phyloP scores from a whole-genome alignment of 2,113 vertebrate genomes.

The Phyllostomus hastatus region DNA sequence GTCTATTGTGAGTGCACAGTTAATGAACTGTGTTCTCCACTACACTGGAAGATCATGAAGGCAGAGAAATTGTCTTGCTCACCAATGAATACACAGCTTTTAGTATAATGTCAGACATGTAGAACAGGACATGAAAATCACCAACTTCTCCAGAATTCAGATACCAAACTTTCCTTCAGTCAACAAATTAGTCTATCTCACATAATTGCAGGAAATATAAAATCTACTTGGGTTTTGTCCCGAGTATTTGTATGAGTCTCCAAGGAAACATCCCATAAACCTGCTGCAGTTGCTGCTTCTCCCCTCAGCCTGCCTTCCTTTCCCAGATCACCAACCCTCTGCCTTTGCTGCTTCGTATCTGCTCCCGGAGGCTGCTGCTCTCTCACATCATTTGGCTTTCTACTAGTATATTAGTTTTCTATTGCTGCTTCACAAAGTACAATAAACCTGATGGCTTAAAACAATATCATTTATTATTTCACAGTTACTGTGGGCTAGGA shows the following conservation, averaged over 20 bases:
- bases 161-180: background rate
- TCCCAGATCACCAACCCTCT: background rate
- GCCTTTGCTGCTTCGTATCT: background rate
- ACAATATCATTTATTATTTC: background rate
- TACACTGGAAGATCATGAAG: background rate
- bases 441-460: background rate
- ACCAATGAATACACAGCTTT: background rate
- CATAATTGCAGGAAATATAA: background rate
- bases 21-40: background rate
- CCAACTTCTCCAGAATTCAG: background rate
- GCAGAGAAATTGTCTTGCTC: background rate
- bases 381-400: background rate
- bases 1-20: background rate
- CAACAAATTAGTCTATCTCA: background rate
- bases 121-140: background rate
- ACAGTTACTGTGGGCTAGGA: background rate
- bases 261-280: background rate
- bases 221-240: background rate
- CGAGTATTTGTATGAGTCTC: background rate
- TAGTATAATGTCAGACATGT: background rate
- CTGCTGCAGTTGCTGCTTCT: background rate
- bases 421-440: background rate
- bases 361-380: background rate
- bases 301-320: background rate
- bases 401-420: background rate